Conservation (phyloP, 2,797 vertebrate species). For the Manis pentadactyla region DNA sequence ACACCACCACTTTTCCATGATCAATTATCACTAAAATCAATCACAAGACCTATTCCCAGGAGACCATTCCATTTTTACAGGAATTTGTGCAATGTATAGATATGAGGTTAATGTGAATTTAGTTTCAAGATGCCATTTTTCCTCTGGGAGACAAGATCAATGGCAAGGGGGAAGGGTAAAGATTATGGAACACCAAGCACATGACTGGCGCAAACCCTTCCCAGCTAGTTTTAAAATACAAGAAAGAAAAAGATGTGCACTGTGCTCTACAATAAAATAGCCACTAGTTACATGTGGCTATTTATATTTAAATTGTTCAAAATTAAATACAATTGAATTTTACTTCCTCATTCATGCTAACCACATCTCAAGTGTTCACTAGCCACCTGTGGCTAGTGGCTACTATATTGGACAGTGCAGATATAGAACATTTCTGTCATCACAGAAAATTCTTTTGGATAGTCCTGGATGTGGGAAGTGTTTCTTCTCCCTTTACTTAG, state of each 20-base stretch:
- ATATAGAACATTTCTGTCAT: conserved; percentile 28
- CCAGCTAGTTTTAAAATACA: neutral
- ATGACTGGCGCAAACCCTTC: neutral
- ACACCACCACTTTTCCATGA: neutral
- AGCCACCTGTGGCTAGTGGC: neutral
- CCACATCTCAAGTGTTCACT: neutral
- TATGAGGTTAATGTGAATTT: neutral
- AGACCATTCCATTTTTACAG: neutral
- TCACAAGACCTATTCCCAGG: neutral
- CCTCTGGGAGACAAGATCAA: neutral
- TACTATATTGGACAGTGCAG: neutral
- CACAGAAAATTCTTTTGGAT: conserved; percentile 59
- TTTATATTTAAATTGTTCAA: neutral
- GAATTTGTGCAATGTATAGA: neutral
- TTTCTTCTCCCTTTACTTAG: conserved; percentile 60
- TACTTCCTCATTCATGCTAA: neutral
- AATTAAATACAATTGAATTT: neutral
- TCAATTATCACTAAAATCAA: neutral
- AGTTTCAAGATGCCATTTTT: neutral
- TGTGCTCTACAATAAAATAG: neutral
- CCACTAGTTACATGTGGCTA: neutral
- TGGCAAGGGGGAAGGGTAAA: neutral
- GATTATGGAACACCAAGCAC: neutral
- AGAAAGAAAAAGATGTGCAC: neutral
- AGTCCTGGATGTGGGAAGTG: conserved; percentile 72